A percentile compares a stretch with the other conserved stretches of the same genome.
Conservation (phyloP, 2,797 vertebrate genomes). For the Sandelia bainsii region DNA sequence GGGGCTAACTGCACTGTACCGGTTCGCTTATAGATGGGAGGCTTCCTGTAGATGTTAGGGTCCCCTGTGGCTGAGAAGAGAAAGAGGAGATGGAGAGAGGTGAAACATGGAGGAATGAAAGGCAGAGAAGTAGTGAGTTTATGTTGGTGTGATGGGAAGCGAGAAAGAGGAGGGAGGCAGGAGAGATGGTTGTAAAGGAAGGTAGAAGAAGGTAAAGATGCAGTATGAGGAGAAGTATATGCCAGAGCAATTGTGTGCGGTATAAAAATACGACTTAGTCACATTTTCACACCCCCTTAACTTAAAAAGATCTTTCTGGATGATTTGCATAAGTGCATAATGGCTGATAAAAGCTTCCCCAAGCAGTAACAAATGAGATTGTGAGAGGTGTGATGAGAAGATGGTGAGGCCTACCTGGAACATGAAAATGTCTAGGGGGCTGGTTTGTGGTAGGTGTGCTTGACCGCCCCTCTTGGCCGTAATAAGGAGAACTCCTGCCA, state of each 20-base stretch:
- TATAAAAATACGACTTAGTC: constrained; percentile 46
- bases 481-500: constrained; percentile 98
- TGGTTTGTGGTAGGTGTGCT: constrained; percentile 97
- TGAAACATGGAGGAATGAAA: constrained; percentile 69
- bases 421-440: constrained; percentile 99
- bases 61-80: constrained; percentile 92
- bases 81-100: constrained; percentile 81
- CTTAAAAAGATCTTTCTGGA: constrained; percentile 34
- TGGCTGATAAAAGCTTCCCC: constrained; percentile 24
- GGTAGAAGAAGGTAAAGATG: constrained; percentile 29
- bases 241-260: constrained; percentile 42
- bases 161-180: neutral
- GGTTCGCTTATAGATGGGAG: constrained; percentile 98
- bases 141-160: constrained; percentile 24
- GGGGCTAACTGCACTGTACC: constrained; percentile 87
- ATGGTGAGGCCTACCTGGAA: constrained; percentile 93
- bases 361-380: constrained; percentile 24
- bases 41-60: constrained; percentile 98
- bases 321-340: constrained; percentile 41
- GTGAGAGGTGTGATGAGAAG: constrained; percentile 52
- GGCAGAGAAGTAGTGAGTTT: constrained; percentile 42
- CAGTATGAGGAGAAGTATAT: constrained; percentile 41
- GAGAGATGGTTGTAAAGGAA: constrained; percentile 26
- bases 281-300: constrained; percentile 51
- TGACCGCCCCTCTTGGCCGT: constrained; percentile 95